These are phyloP conservation scores for Calcarius lapponicus DNA, from an alignment of 2,797 vertebrate species.

Conservation along the genomic window DNA sequence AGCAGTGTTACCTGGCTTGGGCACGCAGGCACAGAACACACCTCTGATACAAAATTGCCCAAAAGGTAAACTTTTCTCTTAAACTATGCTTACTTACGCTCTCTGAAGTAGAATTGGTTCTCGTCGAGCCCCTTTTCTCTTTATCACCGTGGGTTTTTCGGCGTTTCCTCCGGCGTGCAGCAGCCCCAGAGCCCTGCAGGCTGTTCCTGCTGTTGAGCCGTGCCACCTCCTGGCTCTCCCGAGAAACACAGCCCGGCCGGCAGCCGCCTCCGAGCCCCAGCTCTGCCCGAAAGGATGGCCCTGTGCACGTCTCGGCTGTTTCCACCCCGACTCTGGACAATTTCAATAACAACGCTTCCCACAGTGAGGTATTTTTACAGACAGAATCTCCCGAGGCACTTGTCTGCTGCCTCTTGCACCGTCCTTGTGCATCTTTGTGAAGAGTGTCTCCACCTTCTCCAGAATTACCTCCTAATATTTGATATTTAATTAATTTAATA, in stretches of 20 bases:
- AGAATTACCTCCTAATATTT: not conserved
- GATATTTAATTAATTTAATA: not conserved
- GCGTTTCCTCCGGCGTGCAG: accelerated
- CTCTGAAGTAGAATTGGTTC: not conserved
- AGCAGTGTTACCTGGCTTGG: not conserved
- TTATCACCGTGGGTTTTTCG: accelerated
- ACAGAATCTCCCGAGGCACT: not conserved
- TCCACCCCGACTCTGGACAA: not conserved
- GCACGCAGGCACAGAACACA: not conserved
- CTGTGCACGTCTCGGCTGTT: accelerated
- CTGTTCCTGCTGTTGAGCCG: not conserved
- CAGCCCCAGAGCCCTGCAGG: accelerated
- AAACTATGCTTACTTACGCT: not conserved
- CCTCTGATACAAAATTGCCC: not conserved
- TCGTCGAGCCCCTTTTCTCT: not conserved
- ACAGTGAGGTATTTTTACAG: not conserved
- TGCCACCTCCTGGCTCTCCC: conserved; percentile 47
- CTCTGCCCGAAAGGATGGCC: not conserved
- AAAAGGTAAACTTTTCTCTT: not conserved
- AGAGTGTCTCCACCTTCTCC: not conserved
- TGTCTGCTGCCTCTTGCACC: not conserved
- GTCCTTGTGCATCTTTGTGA: not conserved
- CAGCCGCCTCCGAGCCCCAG: not conserved
- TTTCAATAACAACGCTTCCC: not conserved
- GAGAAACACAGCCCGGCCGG: not conserved